phyloP scores from a whole-genome alignment of 2,888 invertebrate species.

The Ellobium chinense region DNA sequence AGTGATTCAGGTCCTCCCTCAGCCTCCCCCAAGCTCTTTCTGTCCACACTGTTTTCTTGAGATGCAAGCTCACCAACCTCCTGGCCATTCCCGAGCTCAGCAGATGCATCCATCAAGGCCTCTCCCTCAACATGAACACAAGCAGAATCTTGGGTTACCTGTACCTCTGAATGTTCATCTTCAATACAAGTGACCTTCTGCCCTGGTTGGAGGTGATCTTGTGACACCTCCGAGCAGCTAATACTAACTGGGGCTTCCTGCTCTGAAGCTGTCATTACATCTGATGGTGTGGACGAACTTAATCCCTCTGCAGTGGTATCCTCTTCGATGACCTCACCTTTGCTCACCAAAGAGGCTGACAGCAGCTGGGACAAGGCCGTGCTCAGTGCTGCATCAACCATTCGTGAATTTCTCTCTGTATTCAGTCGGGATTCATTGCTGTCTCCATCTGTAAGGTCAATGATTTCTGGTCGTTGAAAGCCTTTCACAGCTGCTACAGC shows the following conservation, averaged over 20 bases:
- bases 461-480: not conserved
- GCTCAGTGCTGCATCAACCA: slow-evolving; percentile 7
- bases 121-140: not conserved
- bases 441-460: not conserved
- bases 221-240: not conserved
- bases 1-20: too few species aligned
- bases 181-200: not conserved
- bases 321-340: not conserved
- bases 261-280: not conserved
- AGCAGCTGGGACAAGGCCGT: not conserved
- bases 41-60: not conserved
- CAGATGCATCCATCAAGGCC: too few species aligned
- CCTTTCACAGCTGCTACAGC: not conserved
- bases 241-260: not conserved
- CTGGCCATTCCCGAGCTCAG: not conserved
- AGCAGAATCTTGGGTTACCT: not conserved
- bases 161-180: not conserved
- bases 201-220: slow-evolving; percentile 9
- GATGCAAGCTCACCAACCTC: not conserved
- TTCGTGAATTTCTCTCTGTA: not conserved
- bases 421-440: not conserved
- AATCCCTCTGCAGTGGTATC: not conserved
- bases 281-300: not conserved
- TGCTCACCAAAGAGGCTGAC: not conserved
- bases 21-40: too few species aligned